Evolutionary conservation across 2,113 vertebrate genomes (phyloP).

Genomic region (Perca fluviatilis): DNA sequence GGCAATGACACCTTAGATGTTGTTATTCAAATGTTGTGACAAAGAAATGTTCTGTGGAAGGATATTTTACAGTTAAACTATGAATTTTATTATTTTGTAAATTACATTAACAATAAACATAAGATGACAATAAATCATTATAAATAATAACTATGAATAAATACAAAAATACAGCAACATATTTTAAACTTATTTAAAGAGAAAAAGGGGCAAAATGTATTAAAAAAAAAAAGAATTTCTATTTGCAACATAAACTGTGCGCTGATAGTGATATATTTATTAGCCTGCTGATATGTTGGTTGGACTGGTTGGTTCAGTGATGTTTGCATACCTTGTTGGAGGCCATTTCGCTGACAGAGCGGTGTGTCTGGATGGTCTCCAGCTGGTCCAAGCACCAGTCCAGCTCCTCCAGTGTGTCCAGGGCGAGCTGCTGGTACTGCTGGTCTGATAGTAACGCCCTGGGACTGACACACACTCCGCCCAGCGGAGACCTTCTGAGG

Average conservation of each 20-base stretch:
- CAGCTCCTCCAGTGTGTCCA: conserved; percentile 93
- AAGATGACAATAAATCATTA: not conserved
- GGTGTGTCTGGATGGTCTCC: conserved; percentile 93
- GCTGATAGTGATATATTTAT: not conserved
- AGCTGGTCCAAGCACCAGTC: conserved; percentile 97
- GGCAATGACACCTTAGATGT: not conserved
- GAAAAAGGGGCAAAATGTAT: not conserved
- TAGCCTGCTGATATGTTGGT: not conserved
- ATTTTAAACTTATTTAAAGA: too few relatives aligned
- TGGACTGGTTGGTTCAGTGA: not conserved
- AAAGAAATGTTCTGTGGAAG: not conserved
- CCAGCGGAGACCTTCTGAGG: conserved; percentile 82
- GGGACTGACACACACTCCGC: conserved; percentile 77
- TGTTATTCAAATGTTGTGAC: not conserved
- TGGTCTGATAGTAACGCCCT: conserved; percentile 86
- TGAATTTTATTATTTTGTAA: not conserved
- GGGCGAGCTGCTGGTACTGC: conserved; percentile 88
- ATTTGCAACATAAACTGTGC: not conserved
- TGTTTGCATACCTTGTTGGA: conserved; percentile 81
- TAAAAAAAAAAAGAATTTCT: not conserved
- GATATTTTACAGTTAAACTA: not conserved
- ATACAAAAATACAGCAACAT: not conserved
- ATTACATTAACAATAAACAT: not conserved
- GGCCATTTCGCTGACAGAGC: conserved; percentile 88
- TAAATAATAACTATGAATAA: not conserved